Evolutionary conservation across 1,140 invertebrate genomes (phyloP).

Genomic region (Leptinotarsa texana): DNA sequence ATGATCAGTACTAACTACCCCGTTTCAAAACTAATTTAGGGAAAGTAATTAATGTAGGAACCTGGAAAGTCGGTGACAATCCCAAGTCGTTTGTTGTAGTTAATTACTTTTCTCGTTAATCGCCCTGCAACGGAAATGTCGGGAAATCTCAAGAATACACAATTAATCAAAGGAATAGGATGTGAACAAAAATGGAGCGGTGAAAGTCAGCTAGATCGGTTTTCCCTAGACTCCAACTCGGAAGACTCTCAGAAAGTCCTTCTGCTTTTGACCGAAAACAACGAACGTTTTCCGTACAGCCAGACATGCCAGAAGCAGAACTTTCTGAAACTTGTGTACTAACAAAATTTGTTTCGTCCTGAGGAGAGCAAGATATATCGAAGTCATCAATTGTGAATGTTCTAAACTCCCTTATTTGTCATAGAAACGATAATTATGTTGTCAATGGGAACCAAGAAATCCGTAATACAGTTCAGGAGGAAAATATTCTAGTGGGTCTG

Average conservation of each 20-base stretch:
- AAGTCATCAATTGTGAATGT: no score
- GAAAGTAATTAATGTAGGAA: neutral
- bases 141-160: conserved; percentile 35
- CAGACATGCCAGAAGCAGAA: no score
- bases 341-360: no score
- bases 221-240: neutral
- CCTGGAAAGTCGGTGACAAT: conserved; percentile 2
- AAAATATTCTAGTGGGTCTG: no score
- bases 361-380: no score
- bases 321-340: no score
- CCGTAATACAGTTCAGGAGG: no score
- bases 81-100: conserved; percentile 15
- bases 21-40: neutral
- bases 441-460: no score
- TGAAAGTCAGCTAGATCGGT: neutral
- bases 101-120: conserved; percentile 36
- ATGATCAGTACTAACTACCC: neutral
- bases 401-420: no score
- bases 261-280: neutral
- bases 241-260: neutral
- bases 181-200: neutral
- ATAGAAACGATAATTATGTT: no score
- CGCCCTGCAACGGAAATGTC: conserved; percentile 28
- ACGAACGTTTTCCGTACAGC: neutral
- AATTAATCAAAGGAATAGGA: conserved; percentile 33